These are phyloP conservation scores for Dinomys branickii DNA, from an alignment of 2,113 vertebrate species.

Conservation along the genomic window DNA sequence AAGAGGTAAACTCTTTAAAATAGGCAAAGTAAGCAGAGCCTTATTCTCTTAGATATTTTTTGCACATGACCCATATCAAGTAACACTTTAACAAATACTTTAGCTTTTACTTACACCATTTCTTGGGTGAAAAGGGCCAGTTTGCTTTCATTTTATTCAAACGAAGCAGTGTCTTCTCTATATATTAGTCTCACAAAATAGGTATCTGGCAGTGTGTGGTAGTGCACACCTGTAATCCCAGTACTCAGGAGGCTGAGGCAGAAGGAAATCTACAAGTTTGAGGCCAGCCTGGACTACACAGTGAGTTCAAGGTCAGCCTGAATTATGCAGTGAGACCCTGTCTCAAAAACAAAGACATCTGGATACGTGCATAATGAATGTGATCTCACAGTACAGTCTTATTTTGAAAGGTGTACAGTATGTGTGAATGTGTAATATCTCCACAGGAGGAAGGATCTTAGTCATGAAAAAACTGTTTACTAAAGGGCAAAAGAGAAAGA, in stretches of 20 bases:
- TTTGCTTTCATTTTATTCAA: slow-evolving; percentile 47
- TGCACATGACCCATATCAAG: background rate
- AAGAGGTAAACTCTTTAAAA: slow-evolving; percentile 34
- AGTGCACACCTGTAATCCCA: background rate
- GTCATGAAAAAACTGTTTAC: background rate
- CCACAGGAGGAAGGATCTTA: background rate
- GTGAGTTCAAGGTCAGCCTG: background rate
- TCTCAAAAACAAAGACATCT: background rate
- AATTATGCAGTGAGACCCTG: background rate
- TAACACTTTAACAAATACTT: slow-evolving; percentile 48
- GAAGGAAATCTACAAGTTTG: background rate
- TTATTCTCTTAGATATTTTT: slow-evolving; percentile 25
- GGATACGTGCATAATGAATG: background rate
- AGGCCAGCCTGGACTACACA: background rate
- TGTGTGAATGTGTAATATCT: background rate
- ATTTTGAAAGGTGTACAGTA: background rate
- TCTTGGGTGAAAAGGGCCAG: slow-evolving; percentile 23
- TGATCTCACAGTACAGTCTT: background rate
- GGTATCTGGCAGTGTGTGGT: background rate
- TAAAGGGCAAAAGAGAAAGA: background rate
- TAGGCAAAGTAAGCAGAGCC: slow-evolving; percentile 30
- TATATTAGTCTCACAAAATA: background rate
- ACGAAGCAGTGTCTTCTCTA: background rate
- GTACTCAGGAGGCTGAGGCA: background rate
- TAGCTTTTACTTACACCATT: background rate